phyloP scores from a whole-genome alignment of 2,888 invertebrate genomes.

The Noctuana brunneofusca region DNA sequence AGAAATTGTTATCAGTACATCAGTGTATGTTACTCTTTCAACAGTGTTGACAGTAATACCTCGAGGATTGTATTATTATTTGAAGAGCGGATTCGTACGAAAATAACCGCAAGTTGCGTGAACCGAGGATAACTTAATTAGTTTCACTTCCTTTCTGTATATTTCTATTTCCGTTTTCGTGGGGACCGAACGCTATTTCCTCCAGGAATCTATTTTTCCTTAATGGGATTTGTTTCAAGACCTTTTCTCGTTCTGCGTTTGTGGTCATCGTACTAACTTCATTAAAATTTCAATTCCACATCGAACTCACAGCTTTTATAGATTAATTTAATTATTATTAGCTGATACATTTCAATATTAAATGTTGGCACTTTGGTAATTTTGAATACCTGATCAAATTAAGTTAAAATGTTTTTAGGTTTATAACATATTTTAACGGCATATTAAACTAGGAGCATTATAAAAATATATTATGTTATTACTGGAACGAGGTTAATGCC shows the following conservation, averaged over 20 bases:
- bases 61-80: slow-evolving; percentile 63
- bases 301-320: slow-evolving; percentile 6
- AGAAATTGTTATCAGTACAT: slow-evolving; percentile 68
- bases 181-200: slow-evolving; percentile 71
- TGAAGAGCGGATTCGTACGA: slow-evolving; percentile 68
- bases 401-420: too few species aligned
- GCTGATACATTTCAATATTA: too few species aligned
- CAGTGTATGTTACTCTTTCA: slow-evolving; percentile 66
- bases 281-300: slow-evolving; percentile 57
- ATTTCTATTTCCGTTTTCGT: slow-evolving; percentile 80
- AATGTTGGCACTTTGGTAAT: too few species aligned
- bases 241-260: slow-evolving; percentile 50
- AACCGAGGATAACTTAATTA: slow-evolving; percentile 80
- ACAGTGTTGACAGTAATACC: slow-evolving; percentile 76
- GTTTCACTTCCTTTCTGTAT: slow-evolving; percentile 79
- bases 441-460: too few species aligned
- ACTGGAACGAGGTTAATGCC: too few species aligned
- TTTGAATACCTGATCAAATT: too few species aligned
- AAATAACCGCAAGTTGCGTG: slow-evolving; percentile 74
- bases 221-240: slow-evolving; percentile 72
- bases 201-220: slow-evolving; percentile 74
- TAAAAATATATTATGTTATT: too few species aligned
- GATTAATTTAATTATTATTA: too few species aligned
- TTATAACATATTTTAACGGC: too few species aligned
- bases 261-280: slow-evolving; percentile 55